These are phyloP conservation scores for Lanistes nyassanus DNA, from an alignment of 1,140 invertebrate genomes.

Conservation along the genomic window DNA sequence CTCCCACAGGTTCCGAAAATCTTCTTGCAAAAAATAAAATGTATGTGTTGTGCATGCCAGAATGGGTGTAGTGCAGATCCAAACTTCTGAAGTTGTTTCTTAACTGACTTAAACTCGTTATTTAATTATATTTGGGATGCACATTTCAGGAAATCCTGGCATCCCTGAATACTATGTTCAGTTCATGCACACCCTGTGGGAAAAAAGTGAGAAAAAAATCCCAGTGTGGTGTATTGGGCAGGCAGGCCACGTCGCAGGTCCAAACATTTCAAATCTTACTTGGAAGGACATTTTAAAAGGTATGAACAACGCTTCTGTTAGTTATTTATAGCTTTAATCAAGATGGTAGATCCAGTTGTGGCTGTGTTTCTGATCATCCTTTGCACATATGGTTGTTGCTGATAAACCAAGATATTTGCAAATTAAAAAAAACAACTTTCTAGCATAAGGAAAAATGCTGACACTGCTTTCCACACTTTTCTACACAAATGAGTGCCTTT, in stretches of 20 bases:
- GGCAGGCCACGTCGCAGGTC: conserved; percentile 69
- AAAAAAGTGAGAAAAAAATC: conserved; percentile 68
- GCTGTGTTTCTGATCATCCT: too few relatives aligned
- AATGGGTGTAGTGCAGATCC: too few relatives aligned
- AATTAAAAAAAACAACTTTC: too few relatives aligned
- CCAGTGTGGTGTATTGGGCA: conserved; percentile 83
- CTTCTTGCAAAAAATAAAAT: too few relatives aligned
- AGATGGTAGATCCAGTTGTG: too few relatives aligned
- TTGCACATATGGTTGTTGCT: conserved; percentile 8
- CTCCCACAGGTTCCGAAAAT: not conserved
- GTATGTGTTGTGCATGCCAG: too few relatives aligned
- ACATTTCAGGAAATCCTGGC: conserved; percentile 76
- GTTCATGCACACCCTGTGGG: conserved; percentile 75
- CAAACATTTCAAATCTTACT: conserved; percentile 14
- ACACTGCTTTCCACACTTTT: too few relatives aligned
- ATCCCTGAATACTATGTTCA: conserved; percentile 78
- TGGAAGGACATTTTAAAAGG: conserved; percentile 19
- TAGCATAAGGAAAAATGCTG: too few relatives aligned
- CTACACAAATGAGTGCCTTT: too few relatives aligned
- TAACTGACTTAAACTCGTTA: not conserved
- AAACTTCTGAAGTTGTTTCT: not conserved
- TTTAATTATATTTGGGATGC: not conserved
- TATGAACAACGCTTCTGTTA: too few relatives aligned
- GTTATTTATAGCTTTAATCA: too few relatives aligned
- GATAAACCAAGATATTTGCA: too few relatives aligned